These are phyloP conservation scores for Tarsius wallacei DNA, from an alignment of 2,797 vertebrate genomes.

Conservation along the genomic window DNA sequence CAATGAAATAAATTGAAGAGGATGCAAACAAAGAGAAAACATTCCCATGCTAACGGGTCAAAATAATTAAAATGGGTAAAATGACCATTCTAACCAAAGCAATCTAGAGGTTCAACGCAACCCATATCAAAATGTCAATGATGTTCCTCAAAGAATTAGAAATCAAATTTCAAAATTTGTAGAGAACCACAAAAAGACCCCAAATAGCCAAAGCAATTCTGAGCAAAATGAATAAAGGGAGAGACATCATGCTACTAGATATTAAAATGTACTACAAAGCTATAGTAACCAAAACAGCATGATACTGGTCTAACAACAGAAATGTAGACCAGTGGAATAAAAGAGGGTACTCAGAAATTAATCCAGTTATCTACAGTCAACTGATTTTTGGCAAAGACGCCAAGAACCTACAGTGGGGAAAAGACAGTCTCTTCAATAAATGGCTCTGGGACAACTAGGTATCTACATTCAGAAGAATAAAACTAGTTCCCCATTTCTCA, in stretches of 20 bases:
- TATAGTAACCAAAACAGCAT: background rate
- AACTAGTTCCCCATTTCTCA: background rate
- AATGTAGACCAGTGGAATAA: background rate
- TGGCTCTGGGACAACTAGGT: background rate
- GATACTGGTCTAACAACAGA: background rate
- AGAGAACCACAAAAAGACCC: background rate
- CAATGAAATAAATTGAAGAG: background rate
- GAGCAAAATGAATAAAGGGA: background rate
- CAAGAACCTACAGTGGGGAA: background rate
- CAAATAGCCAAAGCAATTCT: background rate
- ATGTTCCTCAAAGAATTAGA: background rate
- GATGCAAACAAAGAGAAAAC: background rate
- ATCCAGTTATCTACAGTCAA: background rate
- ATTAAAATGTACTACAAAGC: background rate
- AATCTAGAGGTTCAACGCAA: background rate
- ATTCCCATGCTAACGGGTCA: background rate
- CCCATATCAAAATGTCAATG: background rate
- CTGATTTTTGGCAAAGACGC: background rate
- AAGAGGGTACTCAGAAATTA: background rate
- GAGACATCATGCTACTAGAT: background rate
- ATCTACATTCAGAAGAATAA: background rate
- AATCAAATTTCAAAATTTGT: background rate
- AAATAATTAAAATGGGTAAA: background rate
- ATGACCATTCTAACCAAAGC: background rate
- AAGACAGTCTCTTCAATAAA: background rate